A percentile compares a stretch with the other conserved stretches of the same genome.
These are phyloP conservation scores for Pollachius pollachius DNA, from an alignment of 2,113 vertebrate species.

Conservation along the genomic window DNA sequence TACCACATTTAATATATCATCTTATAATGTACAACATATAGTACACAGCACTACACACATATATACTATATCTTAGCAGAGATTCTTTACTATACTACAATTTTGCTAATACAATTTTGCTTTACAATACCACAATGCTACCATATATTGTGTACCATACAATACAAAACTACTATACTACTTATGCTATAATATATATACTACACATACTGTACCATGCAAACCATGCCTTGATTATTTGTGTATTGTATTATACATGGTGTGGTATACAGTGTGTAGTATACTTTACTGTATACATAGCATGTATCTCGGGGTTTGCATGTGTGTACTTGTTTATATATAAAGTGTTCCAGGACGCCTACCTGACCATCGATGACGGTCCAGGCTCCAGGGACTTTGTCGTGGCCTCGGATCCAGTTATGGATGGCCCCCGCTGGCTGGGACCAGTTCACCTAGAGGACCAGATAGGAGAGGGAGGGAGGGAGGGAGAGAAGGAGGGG, in stretches of 20 bases:
- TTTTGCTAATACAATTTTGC: too few relatives aligned
- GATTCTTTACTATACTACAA: too few relatives aligned
- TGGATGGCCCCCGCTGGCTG: slow-evolving; percentile 86
- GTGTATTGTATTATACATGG: background rate
- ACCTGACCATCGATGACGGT: slow-evolving; percentile 85
- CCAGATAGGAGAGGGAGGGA: background rate
- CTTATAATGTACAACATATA: too few relatives aligned
- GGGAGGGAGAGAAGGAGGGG: background rate
- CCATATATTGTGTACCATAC: too few relatives aligned
- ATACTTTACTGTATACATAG: background rate
- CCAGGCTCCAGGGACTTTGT: slow-evolving; percentile 97
- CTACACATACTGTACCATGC: too few relatives aligned
- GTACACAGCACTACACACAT: too few relatives aligned
- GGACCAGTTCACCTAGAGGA: slow-evolving; percentile 77
- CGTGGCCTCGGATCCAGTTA: slow-evolving; percentile 97
- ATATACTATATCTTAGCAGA: too few relatives aligned
- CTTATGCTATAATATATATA: too few relatives aligned
- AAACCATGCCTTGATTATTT: too few relatives aligned
- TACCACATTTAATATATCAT: too few relatives aligned
- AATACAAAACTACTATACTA: too few relatives aligned
- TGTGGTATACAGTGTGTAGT: background rate
- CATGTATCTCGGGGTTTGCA: background rate
- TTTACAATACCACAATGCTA: too few relatives aligned
- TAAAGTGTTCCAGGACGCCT: slow-evolving; percentile 23
- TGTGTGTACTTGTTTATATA: background rate